Percentiles rank a stretch among this genome's conserved stretches.
These are phyloP conservation scores for Tetragonula clypearis DNA, from an alignment of 1,140 invertebrate genomes.

Conservation along the genomic window DNA sequence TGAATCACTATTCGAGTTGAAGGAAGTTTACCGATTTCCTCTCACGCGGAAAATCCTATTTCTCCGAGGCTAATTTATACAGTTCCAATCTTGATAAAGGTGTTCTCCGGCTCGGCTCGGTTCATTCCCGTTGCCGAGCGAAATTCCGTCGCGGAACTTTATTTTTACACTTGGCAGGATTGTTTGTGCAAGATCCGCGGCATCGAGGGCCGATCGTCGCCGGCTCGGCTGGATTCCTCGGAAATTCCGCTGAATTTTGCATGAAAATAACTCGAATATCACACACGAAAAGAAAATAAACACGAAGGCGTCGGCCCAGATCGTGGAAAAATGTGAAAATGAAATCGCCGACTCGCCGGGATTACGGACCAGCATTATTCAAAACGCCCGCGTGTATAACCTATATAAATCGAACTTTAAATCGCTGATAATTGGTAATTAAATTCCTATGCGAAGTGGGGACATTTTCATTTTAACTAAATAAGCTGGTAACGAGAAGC, in stretches of 20 bases:
- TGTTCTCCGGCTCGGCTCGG: background rate
- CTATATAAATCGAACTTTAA: too few species aligned
- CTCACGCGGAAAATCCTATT: slow-evolving; percentile 8
- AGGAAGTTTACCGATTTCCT: background rate
- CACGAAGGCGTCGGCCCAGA: background rate
- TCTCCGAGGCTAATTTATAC: background rate
- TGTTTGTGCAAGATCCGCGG: background rate
- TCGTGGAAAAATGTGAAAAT: background rate
- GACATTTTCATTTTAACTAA: background rate
- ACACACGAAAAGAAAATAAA: slow-evolving; percentile 19
- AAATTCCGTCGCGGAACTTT: background rate
- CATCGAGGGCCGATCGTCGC: background rate
- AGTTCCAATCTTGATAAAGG: slow-evolving; percentile 7
- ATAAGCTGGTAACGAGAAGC: background rate
- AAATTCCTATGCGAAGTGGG: too few species aligned
- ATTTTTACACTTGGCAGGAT: background rate
- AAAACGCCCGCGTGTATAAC: background rate
- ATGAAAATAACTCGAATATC: background rate
- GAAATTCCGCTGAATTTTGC: background rate
- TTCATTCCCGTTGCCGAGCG: background rate
- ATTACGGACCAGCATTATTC: background rate
- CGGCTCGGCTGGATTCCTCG: background rate
- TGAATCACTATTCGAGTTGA: background rate
- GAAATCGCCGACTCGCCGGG: background rate
- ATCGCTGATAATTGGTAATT: background rate